Base-by-base conservation (phyloP, 2,888 invertebrate genomes). In the Melikaiella ostensackeni region DNA sequence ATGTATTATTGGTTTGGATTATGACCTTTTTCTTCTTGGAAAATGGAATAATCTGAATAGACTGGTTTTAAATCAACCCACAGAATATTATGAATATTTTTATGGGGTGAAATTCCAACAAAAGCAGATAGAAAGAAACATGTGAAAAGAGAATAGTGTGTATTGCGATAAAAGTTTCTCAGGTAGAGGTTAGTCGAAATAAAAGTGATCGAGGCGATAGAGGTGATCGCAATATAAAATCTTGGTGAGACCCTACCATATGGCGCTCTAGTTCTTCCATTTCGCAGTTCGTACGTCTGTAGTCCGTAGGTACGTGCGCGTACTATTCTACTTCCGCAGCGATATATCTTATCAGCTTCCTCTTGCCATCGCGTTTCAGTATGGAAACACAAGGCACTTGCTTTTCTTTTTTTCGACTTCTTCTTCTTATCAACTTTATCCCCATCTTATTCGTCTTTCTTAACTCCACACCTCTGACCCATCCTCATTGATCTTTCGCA, bases 191-290 rank as follows among this genome's bases (percentile, higher is more conserved):
- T 79, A 50, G 27, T 70, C 66, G 77, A 77, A 83, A 86, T 87
- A 84, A 85, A 85, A 83, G 82, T 81, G 84, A 87, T 85, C 83
- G 86, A 84, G 79, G 75, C 81, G 81, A 84, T 84, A 83, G 83
- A 79, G 81, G 80, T 77, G 85, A 85, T 87, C 80, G 83, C 82
- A 82, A 84, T 84, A 86, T 85, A 86, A 85, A 87, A 87, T 87
- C 84, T 87, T 85, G 84, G 81, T 84, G 84, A 75, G 84, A 86
- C 77, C 74, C 35, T 76, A 61, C 84, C 87, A 85, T 82, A 86
- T 82, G 87, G 82, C 80, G 82, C 75, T 80, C 77, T 79, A 77
- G 80, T 80, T 81, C 78, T 79, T 61, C 79, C 77, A 79, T 80
- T 82, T 80, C 77, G 62, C 79, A 79, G 78, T 80, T 78, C 77